Base-by-base conservation (phyloP, 2,113 vertebrate genomes). In the Rhinoptilus africanus region DNA sequence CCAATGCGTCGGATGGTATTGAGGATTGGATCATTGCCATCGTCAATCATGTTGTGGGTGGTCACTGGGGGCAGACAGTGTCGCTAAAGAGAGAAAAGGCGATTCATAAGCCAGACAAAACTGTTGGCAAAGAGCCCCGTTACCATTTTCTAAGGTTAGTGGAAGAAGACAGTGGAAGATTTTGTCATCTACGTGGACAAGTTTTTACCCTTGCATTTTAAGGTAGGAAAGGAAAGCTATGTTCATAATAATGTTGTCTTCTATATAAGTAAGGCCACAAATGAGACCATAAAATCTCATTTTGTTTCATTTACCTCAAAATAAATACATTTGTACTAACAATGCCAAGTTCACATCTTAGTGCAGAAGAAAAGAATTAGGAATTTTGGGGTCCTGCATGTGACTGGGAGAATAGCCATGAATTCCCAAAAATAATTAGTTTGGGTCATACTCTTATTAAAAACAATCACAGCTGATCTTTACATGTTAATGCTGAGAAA, bases 21-120 rank as follows among this genome's bases (percentile, higher is more conserved):
- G 88, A 99, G 98, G 91, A 99, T 99, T 9, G 99, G 99, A 83
- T 99, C 99, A 0, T 97, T 98, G 59, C 98, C 85, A 89, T 99
- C 99, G 1, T 99, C 99, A 18, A 99, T 98, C 99, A 99, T 99
- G 98, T 99, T 99, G 98, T 99, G 99, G 15, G 99, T 99, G 64
- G 99, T 99, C 93, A 99, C 99, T 18, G 99, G 99, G n/a, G 99
- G 99, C 78, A 99, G 97, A 62, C 98, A 97, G 78, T 99, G 99
- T 97, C 99, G 98, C 99, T 99, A 77, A 23, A 59, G 59, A 69
- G 35, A 77, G 43, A 37, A 89, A 88, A 92, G 68, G 8, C 69
- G 95, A 73, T 7, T 21, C 41, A 32, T 68, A 48, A 95, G 17
- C 43, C 56, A 57, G 14, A 12, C 3, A 87, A 76, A 88, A 75